These are phyloP conservation scores for Chaetophractus vellerosus DNA, from an alignment of 2,797 vertebrate species.

Conservation along the genomic window DNA sequence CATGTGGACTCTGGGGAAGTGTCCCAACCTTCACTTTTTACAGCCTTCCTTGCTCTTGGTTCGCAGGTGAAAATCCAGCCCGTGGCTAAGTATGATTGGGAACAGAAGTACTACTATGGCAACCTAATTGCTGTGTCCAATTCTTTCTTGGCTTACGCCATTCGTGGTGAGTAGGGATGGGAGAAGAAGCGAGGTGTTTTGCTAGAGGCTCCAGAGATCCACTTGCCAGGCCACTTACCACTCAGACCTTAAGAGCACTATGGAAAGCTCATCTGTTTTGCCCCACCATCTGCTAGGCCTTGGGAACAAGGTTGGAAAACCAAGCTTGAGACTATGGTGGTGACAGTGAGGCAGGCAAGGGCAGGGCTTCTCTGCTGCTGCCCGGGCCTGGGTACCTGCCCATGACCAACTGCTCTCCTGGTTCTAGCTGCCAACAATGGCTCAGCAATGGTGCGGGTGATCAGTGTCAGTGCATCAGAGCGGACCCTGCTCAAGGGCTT, in stretches of 20 bases:
- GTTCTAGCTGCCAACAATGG: slow-evolving; percentile 95
- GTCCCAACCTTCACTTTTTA: slow-evolving; percentile 20
- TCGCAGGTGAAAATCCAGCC: slow-evolving; percentile 99
- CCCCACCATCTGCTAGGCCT: background rate
- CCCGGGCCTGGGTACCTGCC: background rate
- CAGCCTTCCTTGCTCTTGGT: slow-evolving; percentile 60
- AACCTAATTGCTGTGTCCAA: slow-evolving; percentile 99
- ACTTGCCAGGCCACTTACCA: background rate
- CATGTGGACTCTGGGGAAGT: background rate
- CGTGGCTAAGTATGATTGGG: slow-evolving; percentile 99
- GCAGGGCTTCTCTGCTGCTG: slow-evolving; percentile 1
- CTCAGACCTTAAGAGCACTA: background rate
- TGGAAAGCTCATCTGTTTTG: background rate
- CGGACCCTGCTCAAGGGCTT: slow-evolving; percentile 98
- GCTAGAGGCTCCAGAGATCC: background rate
- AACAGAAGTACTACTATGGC: slow-evolving; percentile 99
- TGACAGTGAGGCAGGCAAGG: slow-evolving; percentile 23
- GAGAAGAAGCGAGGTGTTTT: background rate
- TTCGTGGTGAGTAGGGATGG: slow-evolving; percentile 93
- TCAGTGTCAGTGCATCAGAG: slow-evolving; percentile 95
- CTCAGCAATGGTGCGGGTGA: slow-evolving; percentile 97
- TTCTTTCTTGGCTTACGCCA: slow-evolving; percentile 97
- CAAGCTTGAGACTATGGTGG: background rate
- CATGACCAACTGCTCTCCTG: background rate
- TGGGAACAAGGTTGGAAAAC: slow-evolving; percentile 1